Base-by-base conservation (phyloP, 2,113 vertebrate genomes). In the Callocephalon fimbriatum region DNA sequence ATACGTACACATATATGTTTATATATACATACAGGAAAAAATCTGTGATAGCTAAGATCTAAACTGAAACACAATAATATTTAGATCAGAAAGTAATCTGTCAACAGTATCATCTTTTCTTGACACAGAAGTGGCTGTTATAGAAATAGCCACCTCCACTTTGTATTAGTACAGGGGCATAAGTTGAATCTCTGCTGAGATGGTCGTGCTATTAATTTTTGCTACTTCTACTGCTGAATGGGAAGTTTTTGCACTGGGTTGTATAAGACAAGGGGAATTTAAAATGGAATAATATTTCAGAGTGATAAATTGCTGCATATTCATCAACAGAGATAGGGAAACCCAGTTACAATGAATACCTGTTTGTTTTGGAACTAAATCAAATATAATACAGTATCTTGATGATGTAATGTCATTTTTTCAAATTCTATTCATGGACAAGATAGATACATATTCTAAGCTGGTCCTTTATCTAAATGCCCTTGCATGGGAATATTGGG, bases 301-400 rank as follows among this genome's bases (percentile, higher is more conserved):
- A 91, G 81, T 96, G 97, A 97, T 94, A 94, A 97, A 98, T 79
- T 5, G 84, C 77, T 87, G 63, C 23, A 27, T 93, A 97, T 95
- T 97, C 86, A 88, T 97, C 87, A 93, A 88, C 19, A 65, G 38
- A 93, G 62, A 82, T 18, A 67, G 35, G 59, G 45, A 85, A 88
- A 54, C 62, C 66, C 45, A 51, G 67, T 61, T 58, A 10, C 35
- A 62, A 63, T 93, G 48, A 97, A 48, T 81, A 88, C 54, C 50
- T 45, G 19, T 93, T 67, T 38, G 68, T 77, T 86, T 95, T 73
- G 37, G 82, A 26, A 19, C 74, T 42, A 74, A 80, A 81, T 50
- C 93, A 92, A 81, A 59, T 40, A 56, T 0, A 26, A 20, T 78
- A 86, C 58, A 54, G 63, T 56, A 44, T 19, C 27, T 75, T 2